These are phyloP conservation scores for Melipona quadrifasciata DNA, from an alignment of 1,140 invertebrate species.

Conservation along the genomic window DNA sequence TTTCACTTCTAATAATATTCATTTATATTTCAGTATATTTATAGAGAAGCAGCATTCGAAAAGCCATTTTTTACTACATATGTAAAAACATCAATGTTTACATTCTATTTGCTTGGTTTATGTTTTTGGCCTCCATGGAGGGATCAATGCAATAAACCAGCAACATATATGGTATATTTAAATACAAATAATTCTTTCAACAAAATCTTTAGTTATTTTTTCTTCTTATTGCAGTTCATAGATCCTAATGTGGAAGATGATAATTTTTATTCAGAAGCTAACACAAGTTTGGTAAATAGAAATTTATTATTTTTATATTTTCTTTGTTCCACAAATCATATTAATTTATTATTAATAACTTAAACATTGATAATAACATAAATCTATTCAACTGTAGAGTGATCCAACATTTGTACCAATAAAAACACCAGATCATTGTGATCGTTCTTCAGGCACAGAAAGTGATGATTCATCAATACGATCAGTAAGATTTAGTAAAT, in stretches of 20 bases:
- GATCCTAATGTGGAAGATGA: constrained; percentile 87
- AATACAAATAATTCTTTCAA: not conserved
- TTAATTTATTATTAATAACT: not conserved
- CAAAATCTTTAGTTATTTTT: not conserved
- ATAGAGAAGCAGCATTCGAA: constrained; percentile 89
- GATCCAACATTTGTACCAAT: constrained; percentile 92
- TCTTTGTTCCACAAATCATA: not conserved
- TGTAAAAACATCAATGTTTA: constrained; percentile 94
- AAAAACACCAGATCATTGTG: constrained; percentile 86
- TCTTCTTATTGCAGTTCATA: constrained; percentile 82
- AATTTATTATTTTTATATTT: constrained; percentile 5
- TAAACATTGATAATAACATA: constrained; percentile 5
- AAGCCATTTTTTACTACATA: constrained; percentile 96
- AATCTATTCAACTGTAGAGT: constrained; percentile 83
- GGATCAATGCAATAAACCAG: constrained; percentile 87
- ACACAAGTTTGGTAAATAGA: constrained; percentile 82
- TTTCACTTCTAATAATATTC: constrained; percentile 12
- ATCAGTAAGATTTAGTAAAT: constrained; percentile 91
- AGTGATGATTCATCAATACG: constrained; percentile 90
- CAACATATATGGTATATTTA: constrained; percentile 84
- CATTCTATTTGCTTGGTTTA: constrained; percentile 91
- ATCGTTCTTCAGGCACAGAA: constrained; percentile 89
- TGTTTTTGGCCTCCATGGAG: constrained; percentile 92
- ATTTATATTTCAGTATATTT: constrained; percentile 88
- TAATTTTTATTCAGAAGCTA: constrained; percentile 84